Conservation (phyloP, 2,797 vertebrate genomes). For the Poeciliopsis gracilis region DNA sequence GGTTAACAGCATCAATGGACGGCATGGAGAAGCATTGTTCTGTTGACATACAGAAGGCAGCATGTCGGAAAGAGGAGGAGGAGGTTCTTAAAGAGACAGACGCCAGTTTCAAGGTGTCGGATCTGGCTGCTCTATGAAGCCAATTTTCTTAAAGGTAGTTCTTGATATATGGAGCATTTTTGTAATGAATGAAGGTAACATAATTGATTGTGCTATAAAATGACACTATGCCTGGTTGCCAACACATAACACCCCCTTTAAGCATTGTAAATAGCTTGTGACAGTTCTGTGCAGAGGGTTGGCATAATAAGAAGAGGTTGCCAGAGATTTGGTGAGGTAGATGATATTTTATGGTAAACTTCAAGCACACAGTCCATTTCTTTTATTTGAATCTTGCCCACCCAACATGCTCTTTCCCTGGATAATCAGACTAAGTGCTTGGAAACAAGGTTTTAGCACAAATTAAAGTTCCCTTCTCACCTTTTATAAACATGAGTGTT, state of each 20-base stretch:
- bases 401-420: neutral
- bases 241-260: neutral
- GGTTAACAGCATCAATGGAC: neutral
- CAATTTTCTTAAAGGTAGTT: neutral
- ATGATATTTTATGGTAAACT: neutral
- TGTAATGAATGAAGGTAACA: neutral
- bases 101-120: neutral
- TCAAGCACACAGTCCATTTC: neutral
- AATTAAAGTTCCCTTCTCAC: constrained; percentile 8
- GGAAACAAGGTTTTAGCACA: neutral
- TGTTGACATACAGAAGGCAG: neutral
- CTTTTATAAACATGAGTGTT: constrained; percentile 13
- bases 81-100: neutral
- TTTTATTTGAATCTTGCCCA: neutral
- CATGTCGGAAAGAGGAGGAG: neutral
- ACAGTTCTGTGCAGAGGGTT: neutral
- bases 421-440: constrained; percentile 27
- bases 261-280: neutral
- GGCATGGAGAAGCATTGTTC: neutral
- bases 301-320: neutral
- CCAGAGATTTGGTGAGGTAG: neutral
- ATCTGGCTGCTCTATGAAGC: neutral
- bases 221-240: neutral
- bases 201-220: neutral
- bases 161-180: neutral